A percentile compares a stretch with the other conserved stretches of the same genome.
Conservation (phyloP, 1,140 invertebrate genomes). For the Mizuhopecten yessoensis region DNA sequence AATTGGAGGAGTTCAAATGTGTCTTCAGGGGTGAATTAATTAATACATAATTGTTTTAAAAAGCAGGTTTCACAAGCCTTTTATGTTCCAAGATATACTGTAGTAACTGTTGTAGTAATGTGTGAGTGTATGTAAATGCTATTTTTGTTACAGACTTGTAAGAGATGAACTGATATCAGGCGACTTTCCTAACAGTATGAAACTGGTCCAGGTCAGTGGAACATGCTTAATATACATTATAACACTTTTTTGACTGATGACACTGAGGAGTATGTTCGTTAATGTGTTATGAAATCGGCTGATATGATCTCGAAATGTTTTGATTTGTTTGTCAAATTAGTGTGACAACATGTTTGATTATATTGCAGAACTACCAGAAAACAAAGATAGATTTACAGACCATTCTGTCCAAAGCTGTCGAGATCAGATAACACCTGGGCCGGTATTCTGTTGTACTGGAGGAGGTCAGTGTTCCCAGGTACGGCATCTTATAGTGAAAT, state of each 20-base stretch:
- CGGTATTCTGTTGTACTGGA: not conserved
- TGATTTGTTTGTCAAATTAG: no score
- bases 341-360: not conserved
- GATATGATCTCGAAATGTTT: not conserved
- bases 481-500: no score
- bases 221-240: not conserved
- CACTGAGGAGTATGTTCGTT: not conserved
- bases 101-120: not conserved
- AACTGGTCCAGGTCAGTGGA: constrained; percentile 90
- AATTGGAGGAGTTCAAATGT: no score
- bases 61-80: no score
- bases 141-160: constrained; percentile 81
- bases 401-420: constrained; percentile 67
- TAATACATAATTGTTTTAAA: no score
- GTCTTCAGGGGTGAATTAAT: no score
- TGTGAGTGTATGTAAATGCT: no score
- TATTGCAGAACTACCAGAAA: constrained; percentile 65
- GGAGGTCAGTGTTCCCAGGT: not conserved
- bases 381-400: constrained; percentile 61
- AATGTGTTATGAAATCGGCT: not conserved
- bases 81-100: no score
- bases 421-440: constrained; percentile 48
- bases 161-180: constrained; percentile 91
- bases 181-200: constrained; percentile 96
- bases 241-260: not conserved